Base-by-base conservation (phyloP, 2,888 invertebrate genomes). In the Amblyjoppa proteus region DNA sequence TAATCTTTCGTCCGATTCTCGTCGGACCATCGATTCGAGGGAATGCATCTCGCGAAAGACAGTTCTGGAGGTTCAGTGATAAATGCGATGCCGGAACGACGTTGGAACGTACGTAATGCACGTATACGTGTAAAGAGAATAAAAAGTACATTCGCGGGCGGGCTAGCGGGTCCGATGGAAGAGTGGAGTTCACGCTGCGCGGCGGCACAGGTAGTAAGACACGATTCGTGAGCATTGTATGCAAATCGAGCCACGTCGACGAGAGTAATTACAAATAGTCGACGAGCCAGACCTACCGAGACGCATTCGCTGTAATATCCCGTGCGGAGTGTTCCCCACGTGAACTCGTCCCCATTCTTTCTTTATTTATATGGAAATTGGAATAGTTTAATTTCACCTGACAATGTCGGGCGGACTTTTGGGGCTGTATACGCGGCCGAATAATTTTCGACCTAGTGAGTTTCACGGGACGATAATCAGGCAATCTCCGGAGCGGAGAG, bases 201-300 rank as follows among this genome's bases (percentile, higher is more conserved):
- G 28, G 70, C 76, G 76, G 77, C 73, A 80, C 87, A 85, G 84
- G 82, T 84, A 85, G 87, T 84, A 83, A 77, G 88, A 90, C 90
- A 87, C 89, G 88, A 88, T 89, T 73, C 83, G 73, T 83, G 58
- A 84, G 88, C 90, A 91, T 91, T 91, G 91, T 91, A 90, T 91
- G 91, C 89, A 90, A 90, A 91, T 90, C 83, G 70, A 49, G 71
- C 83, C 64, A 81, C 76, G 85, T 81, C 83, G 74, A 83, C 76
- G 85, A 75, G 84, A 82, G 89, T 90, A 91, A 91, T 91, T 90
- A 91, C 89, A 90, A 91, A 91, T 90, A 91, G 88, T 85, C 87
- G 88, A 90, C 87, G 85, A 83, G 53, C 69, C 45, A 75, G 84
- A 87, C 84, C 84, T 68, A 87, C 83, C 80, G 80, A 73, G 85